A percentile compares a stretch with the other conserved stretches of the same genome.
Evolutionary conservation across 2,797 vertebrate genomes (phyloP).

Genomic region (Aldrovandia affinis): DNA sequence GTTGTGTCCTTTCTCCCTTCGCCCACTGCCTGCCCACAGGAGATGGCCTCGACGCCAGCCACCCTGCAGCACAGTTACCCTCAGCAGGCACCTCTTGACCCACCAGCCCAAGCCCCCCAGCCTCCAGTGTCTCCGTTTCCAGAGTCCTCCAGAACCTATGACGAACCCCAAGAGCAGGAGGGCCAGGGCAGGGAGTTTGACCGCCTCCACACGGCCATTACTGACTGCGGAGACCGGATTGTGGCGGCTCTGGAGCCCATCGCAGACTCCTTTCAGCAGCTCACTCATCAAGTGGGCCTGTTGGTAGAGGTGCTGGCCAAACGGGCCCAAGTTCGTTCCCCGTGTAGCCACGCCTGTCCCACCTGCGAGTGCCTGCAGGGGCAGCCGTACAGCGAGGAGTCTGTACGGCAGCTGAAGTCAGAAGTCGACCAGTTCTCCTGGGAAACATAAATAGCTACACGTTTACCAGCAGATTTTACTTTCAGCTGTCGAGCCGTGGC

Average conservation of each 20-base stretch:
- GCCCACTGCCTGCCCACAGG: background rate
- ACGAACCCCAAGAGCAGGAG: background rate
- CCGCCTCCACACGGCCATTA: background rate
- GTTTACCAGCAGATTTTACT: background rate
- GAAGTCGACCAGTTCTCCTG: conserved; percentile 13
- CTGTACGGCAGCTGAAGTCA: background rate
- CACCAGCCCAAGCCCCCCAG: background rate
- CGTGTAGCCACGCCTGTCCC: background rate
- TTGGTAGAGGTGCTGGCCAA: conserved; percentile 9
- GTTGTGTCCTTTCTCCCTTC: background rate
- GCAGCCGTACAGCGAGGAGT: background rate
- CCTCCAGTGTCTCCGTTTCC: background rate
- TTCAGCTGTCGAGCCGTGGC: background rate
- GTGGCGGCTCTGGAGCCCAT: conserved; percentile 26
- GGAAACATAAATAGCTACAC: background rate
- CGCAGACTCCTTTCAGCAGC: conserved; percentile 10
- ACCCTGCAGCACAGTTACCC: background rate
- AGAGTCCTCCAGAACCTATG: background rate
- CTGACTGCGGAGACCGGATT: conserved; percentile 17
- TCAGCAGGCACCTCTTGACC: background rate
- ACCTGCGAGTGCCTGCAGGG: background rate
- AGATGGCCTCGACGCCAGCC: background rate
- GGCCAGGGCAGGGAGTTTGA: background rate
- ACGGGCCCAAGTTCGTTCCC: background rate
- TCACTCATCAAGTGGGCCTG: conserved; percentile 7